Base-by-base conservation (phyloP, 2,797 vertebrate species). In the Rhinichthys osculus region DNA sequence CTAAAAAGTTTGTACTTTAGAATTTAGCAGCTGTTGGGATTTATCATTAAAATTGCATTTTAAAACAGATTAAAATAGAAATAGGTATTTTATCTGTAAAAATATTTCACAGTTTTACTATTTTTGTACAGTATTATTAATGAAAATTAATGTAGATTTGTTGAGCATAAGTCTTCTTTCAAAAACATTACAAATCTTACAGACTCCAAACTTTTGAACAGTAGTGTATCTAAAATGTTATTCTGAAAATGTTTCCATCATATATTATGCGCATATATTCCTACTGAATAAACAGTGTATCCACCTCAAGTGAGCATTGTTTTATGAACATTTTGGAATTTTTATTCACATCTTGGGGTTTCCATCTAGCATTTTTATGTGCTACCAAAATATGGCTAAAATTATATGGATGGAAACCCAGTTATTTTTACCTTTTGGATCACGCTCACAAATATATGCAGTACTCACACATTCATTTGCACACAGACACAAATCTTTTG, bases 401-500 rank as follows among this genome's bases (percentile, higher is more conserved):
- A 33, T 73, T 5, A 19, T 47, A 44, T 72, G n/a, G 47, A 50
- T 74, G n/a, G 44, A 11, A 72, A 50, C 71, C 27, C 71, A 50
- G 10, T 4, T 33, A 74, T 44, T 76, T 17, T 86, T 90, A 89
- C 91, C 90, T 92, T 90, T 89, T 90, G 78, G 9, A 59, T 11
- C 23, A 59, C 27, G 66, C 85, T 85, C 90, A 89, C 89, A 85
- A 62, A 23, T 59, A 82, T 50, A 59, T 57, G 21, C 38, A 6
- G 70, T 70, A 50, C n/a, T 27, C 78, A 8, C n/a, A 80, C 42
- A 67, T 62, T 33, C 10, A 35, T 17, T 19, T 21, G 42, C 38
- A 80, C 59, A 62, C 14, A 9, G 23, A 42, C 14, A 64, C 19
- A 70, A 50, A 78, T 40, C 35, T 78, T 10, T 78, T 42, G 76